Evolutionary conservation across 2,888 invertebrate species (phyloP).

Genomic region (Torymus auratus): DNA sequence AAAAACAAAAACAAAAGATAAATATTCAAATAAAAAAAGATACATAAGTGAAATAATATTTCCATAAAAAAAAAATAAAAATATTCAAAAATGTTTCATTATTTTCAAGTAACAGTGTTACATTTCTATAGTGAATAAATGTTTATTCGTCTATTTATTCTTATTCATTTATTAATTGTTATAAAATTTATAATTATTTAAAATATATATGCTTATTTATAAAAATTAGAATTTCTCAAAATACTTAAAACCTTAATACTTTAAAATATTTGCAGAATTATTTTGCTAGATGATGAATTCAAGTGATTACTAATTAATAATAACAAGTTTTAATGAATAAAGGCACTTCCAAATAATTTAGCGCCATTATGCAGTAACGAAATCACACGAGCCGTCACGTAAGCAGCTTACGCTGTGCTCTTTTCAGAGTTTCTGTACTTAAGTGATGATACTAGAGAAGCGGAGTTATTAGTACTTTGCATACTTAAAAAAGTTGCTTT

Average conservation of each 20-base stretch:
- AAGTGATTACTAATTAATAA: neutral
- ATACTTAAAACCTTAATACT: too few species aligned
- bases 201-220: neutral
- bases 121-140: too few species aligned
- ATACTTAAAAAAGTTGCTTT: slow-evolving; percentile 16
- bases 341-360: neutral
- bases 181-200: neutral
- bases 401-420: slow-evolving; percentile 38
- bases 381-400: slow-evolving; percentile 20
- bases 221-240: neutral
- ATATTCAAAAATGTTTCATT: too few species aligned
- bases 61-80: too few species aligned
- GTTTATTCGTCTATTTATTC: too few species aligned
- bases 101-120: too few species aligned
- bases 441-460: neutral
- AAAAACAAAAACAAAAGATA: too few species aligned
- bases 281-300: neutral
- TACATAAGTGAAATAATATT: too few species aligned
- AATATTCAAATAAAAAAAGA: too few species aligned
- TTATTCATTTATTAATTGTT: neutral
- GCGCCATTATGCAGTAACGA: neutral
- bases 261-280: neutral
- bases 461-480: neutral
- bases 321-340: slow-evolving; percentile 41
- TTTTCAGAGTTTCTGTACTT: slow-evolving; percentile 48